phyloP scores from a whole-genome alignment of 1,140 invertebrate species.

The Trichomalopsis sarcophagae region DNA sequence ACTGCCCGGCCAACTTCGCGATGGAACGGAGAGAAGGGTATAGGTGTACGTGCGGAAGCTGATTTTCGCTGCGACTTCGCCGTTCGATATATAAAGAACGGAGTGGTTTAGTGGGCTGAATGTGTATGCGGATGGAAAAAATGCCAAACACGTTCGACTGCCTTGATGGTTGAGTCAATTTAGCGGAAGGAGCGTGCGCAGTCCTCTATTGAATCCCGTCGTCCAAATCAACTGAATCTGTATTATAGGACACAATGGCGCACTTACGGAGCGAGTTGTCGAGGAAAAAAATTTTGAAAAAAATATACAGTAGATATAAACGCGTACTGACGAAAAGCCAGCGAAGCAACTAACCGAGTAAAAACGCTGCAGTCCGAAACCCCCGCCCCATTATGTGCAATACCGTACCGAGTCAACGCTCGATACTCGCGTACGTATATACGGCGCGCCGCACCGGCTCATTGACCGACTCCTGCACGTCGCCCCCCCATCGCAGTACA shows the following conservation, averaged over 20 bases:
- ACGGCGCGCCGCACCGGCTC: neutral
- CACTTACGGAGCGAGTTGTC: no score
- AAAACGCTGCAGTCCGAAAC: no score
- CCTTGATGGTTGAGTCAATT: neutral
- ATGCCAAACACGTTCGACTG: neutral
- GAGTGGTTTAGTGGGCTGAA: no score
- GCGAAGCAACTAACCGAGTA: no score
- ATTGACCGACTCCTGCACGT: slow-evolving; percentile 15
- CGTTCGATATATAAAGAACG: no score
- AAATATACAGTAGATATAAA: no score
- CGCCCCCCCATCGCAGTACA: slow-evolving; percentile 10
- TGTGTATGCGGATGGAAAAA: neutral
- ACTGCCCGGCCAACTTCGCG: neutral
- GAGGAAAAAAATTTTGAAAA: no score
- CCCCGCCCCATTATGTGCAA: no score
- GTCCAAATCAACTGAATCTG: neutral
- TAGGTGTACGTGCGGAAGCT: neutral
- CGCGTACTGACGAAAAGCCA: no score
- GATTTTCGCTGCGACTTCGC: neutral
- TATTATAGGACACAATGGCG: neutral
- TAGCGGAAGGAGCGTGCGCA: neutral
- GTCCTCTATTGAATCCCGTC: neutral
- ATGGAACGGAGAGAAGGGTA: neutral
- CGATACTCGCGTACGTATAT: no score
- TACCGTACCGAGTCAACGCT: no score